These are phyloP conservation scores for Agrotis exclamationis DNA, from an alignment of 2,888 invertebrate genomes.

Conservation along the genomic window DNA sequence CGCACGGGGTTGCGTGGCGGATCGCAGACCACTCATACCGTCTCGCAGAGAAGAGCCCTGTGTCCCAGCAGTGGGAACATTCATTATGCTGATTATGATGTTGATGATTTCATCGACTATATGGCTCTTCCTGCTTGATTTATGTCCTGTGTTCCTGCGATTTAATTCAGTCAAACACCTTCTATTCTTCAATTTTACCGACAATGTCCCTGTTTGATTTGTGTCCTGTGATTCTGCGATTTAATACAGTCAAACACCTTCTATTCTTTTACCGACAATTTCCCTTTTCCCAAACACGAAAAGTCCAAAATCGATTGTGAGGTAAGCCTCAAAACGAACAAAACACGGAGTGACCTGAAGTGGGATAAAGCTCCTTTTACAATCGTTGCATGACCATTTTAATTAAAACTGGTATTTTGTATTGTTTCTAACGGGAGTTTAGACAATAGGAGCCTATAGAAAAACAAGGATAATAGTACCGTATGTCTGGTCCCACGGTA, in stretches of 20 bases:
- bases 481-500: neutral
- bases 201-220: too few relatives aligned
- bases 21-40: too few relatives aligned
- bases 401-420: conserved; percentile 3
- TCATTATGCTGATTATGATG: too few relatives aligned
- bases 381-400: conserved; percentile 5
- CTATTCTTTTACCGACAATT: neutral
- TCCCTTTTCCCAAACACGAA: neutral
- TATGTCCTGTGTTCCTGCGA: too few relatives aligned
- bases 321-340: neutral
- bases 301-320: neutral
- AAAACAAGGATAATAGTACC: neutral
- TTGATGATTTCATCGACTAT: too few relatives aligned
- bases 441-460: neutral
- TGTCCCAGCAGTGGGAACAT: too few relatives aligned
- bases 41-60: too few relatives aligned
- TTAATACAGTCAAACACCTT: too few relatives aligned
- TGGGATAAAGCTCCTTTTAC: neutral
- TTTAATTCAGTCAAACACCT: too few relatives aligned
- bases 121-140: too few relatives aligned
- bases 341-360: neutral
- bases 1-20: too few relatives aligned
- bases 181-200: neutral
- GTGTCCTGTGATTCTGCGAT: too few relatives aligned
- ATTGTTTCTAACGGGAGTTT: conserved; percentile 1